Conservation (phyloP, 2,888 invertebrate genomes). For the Sarcophaga carnaria region DNA sequence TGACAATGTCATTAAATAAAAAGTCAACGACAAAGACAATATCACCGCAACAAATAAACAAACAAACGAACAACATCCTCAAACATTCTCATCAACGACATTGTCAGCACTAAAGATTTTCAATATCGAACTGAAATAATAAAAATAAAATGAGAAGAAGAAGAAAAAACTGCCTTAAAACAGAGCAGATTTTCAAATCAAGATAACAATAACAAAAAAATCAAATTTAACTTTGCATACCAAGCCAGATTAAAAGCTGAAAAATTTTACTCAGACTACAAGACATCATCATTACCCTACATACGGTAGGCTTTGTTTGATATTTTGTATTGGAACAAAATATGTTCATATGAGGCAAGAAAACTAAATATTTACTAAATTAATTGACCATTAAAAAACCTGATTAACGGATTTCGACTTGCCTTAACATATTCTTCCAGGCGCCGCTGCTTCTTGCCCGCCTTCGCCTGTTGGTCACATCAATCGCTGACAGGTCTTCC, state of each 20-base stretch:
- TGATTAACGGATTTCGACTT: too few species aligned
- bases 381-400: too few species aligned
- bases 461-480: too few species aligned
- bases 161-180: conserved; percentile 37
- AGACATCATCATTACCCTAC: conserved; percentile 20
- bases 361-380: too few species aligned
- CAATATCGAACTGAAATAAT: conserved; percentile 31
- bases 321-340: too few species aligned
- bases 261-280: not conserved
- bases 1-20: conserved; percentile 56
- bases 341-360: too few species aligned
- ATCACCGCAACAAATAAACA: conserved; percentile 44
- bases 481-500: too few species aligned
- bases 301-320: too few species aligned
- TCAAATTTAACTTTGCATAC: conserved; percentile 65
- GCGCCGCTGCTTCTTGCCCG: too few species aligned
- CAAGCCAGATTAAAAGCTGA: conserved; percentile 26
- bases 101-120: conserved; percentile 52
- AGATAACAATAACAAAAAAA: conserved; percentile 65
- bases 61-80: conserved; percentile 48
- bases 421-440: too few species aligned
- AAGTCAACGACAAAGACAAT: conserved; percentile 33
- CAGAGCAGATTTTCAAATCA: conserved; percentile 64
- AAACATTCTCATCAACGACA: conserved; percentile 51
- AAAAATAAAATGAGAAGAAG: conserved; percentile 21